Evolutionary conservation across 1,140 invertebrate genomes (phyloP).

Genomic region (Eueides isabella): DNA sequence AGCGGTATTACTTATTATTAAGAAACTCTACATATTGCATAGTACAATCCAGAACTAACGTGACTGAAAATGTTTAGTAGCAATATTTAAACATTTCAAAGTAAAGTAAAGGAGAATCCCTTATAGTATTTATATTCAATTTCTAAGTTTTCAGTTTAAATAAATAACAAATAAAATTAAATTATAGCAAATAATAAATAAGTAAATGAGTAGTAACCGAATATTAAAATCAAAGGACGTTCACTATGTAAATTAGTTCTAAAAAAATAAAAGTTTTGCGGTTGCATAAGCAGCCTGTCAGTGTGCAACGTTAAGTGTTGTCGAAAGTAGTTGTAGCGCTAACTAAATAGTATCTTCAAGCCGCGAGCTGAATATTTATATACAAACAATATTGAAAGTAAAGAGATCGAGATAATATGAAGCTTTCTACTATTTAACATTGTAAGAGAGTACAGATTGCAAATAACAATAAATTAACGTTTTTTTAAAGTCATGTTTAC

Average conservation of each 20-base stretch:
- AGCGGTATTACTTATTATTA: too few species aligned
- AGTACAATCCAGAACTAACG: too few species aligned
- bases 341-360: not conserved
- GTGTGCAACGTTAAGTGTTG: not conserved
- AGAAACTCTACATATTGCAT: too few species aligned
- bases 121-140: too few species aligned
- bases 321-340: not conserved
- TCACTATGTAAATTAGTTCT: constrained; percentile 10
- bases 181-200: too few species aligned
- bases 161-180: too few species aligned
- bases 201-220: not conserved
- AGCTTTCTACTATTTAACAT: constrained; percentile 27
- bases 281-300: not conserved
- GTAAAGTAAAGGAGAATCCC: too few species aligned
- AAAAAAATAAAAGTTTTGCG: not conserved
- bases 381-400: constrained; percentile 1
- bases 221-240: not conserved
- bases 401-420: not conserved
- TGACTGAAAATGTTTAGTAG: too few species aligned
- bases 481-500: not conserved
- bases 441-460: not conserved
- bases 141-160: too few species aligned
- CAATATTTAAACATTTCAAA: too few species aligned
- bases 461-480: not conserved
- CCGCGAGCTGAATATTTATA: constrained; percentile 14